Percentiles rank a stretch among this genome's conserved stretches.
phyloP scores from a whole-genome alignment of 2,888 invertebrate species.

The Heteromyza rotundicornis region DNA sequence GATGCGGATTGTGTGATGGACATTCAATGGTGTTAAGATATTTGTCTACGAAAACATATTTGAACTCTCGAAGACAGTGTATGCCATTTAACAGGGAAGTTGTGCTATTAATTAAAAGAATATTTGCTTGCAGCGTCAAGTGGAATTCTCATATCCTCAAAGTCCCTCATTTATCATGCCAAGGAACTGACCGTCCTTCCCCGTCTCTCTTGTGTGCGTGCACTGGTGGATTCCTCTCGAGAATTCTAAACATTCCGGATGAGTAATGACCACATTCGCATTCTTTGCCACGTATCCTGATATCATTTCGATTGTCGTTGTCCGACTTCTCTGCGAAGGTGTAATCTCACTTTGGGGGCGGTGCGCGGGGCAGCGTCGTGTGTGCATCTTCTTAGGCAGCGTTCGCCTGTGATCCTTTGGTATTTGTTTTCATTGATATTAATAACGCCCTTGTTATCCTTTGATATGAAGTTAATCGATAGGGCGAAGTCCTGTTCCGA shows the following conservation, averaged over 20 bases:
- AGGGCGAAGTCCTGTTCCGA: slow-evolving; percentile 29
- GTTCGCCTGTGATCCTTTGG: slow-evolving; percentile 16
- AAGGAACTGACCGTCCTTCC: slow-evolving; percentile 5
- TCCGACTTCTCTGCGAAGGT: slow-evolving; percentile 6
- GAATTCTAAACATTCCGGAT: slow-evolving; percentile 51
- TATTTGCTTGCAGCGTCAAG: slow-evolving; percentile 9
- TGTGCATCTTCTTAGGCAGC: background rate
- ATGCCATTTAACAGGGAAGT: slow-evolving; percentile 16
- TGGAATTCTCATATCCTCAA: background rate
- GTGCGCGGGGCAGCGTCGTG: background rate
- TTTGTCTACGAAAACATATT: slow-evolving; percentile 34
- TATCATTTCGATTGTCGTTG: slow-evolving; percentile 12
- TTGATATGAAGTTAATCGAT: slow-evolving; percentile 50
- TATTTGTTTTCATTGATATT: slow-evolving; percentile 45
- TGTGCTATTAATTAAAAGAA: slow-evolving; percentile 28
- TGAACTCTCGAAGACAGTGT: slow-evolving; percentile 29
- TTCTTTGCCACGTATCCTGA: background rate
- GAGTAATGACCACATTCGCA: slow-evolving; percentile 45
- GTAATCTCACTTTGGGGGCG: background rate
- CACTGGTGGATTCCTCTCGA: slow-evolving; percentile 43
- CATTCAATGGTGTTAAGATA: slow-evolving; percentile 40
- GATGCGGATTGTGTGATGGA: background rate
- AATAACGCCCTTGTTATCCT: slow-evolving; percentile 43
- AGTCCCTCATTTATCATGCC: slow-evolving; percentile 19
- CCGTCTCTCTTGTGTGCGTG: background rate